Evolutionary conservation across 2,113 vertebrate genomes (phyloP).

Genomic region (Psammodynastes pulverulentus): DNA sequence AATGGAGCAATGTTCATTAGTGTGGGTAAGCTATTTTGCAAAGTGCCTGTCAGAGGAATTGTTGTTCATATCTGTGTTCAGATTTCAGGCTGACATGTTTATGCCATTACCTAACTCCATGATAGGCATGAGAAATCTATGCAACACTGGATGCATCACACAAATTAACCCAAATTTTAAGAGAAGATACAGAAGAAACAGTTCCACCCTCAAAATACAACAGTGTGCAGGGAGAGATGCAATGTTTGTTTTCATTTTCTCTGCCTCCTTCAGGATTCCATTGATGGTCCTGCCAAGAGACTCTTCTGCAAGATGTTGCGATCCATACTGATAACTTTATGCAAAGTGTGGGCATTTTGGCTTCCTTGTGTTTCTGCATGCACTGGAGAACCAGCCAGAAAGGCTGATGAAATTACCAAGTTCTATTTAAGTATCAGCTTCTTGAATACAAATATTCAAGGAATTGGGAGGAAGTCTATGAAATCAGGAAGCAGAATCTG

Average conservation of each 20-base stretch:
- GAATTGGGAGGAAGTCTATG: background rate
- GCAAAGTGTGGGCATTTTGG: background rate
- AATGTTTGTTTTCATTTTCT: background rate
- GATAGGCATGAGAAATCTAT: accelerated
- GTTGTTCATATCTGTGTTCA: background rate
- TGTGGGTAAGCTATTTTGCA: background rate
- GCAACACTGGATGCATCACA: background rate
- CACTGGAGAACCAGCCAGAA: background rate
- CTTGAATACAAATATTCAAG: background rate
- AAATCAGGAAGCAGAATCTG: background rate
- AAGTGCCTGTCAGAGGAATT: background rate
- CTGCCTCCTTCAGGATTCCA: background rate
- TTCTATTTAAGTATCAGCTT: background rate
- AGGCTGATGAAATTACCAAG: background rate
- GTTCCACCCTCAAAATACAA: background rate
- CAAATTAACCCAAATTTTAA: background rate
- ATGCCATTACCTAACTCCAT: background rate
- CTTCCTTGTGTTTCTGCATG: background rate
- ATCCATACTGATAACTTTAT: background rate
- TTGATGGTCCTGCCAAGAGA: background rate
- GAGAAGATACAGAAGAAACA: accelerated
- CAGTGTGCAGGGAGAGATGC: accelerated
- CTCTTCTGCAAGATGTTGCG: background rate
- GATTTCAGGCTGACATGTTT: background rate
- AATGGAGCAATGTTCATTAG: background rate